Percentiles rank a stretch among this genome's conserved stretches.
Conservation (phyloP, 1,140 invertebrate species). For the Dinoponera quadriceps region DNA sequence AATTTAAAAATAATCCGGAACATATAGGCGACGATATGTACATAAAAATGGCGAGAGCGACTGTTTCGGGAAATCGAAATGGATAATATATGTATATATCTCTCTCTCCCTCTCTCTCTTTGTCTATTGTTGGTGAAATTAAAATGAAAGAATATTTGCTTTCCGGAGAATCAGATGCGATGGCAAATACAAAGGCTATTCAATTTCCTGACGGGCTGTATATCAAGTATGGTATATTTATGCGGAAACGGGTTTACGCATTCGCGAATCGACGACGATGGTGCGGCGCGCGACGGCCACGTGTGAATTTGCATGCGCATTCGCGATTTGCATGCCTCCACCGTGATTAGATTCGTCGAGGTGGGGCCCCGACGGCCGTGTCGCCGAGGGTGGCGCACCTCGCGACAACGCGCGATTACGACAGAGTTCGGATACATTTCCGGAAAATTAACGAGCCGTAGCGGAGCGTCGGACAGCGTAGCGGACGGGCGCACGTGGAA, state of each 20-base stretch:
- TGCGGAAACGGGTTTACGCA: background rate
- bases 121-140: too few species aligned
- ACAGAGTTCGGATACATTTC: constrained; percentile 27
- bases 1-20: too few species aligned
- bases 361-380: constrained; percentile 21
- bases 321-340: constrained; percentile 47
- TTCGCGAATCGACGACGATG: background rate
- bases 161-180: background rate
- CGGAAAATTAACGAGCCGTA: constrained; percentile 29
- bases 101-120: too few species aligned
- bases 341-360: constrained; percentile 33
- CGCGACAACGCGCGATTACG: constrained; percentile 31
- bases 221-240: background rate
- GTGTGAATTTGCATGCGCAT: constrained; percentile 62
- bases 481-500: background rate
- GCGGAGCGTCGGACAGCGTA: background rate
- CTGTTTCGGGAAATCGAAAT: too few species aligned
- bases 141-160: background rate
- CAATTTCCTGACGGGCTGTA: background rate
- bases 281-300: background rate
- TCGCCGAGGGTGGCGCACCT: constrained; percentile 59
- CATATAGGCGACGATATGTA: background rate
- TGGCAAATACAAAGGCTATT: background rate
- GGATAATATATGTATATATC: background rate
- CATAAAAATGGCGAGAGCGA: background rate